Conservation (phyloP, 2,888 invertebrate species). For the Physocephala rufipes region DNA sequence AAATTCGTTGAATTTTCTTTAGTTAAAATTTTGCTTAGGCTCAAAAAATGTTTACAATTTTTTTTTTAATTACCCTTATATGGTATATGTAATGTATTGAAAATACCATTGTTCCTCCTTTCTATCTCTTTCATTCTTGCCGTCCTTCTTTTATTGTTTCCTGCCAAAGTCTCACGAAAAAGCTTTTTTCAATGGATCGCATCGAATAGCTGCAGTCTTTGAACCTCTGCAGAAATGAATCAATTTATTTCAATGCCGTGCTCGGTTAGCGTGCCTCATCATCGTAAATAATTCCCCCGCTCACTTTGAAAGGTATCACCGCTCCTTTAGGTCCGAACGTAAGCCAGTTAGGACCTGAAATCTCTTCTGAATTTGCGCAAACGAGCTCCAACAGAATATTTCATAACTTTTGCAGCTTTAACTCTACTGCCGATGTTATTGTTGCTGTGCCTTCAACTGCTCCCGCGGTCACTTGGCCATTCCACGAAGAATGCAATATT, state of each 20-base stretch:
- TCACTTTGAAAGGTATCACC: slow-evolving; percentile 7
- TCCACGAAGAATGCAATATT: slow-evolving; percentile 49
- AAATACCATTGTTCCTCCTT: no score
- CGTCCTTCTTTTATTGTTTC: no score
- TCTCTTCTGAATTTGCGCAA: slow-evolving; percentile 26
- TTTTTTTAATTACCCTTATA: no score
- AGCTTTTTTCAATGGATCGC: background rate
- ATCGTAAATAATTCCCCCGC: slow-evolving; percentile 49
- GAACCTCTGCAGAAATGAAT: slow-evolving; percentile 45
- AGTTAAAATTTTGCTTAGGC: no score
- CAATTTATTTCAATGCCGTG: slow-evolving; percentile 46
- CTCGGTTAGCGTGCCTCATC: slow-evolving; percentile 47
- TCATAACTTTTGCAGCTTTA: slow-evolving; percentile 42
- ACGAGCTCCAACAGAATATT: slow-evolving; percentile 37
- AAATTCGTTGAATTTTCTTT: no score
- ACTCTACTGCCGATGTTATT: slow-evolving; percentile 3
- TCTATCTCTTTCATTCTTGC: no score
- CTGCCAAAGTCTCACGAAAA: no score
- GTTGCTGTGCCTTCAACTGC: slow-evolving; percentile 32
- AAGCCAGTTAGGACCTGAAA: background rate
- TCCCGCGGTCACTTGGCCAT: slow-evolving; percentile 32
- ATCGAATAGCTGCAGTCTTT: slow-evolving; percentile 8
- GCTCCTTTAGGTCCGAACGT: no score
- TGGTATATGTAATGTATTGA: no score
- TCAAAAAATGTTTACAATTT: no score